Evolutionary conservation across 2,797 vertebrate genomes (phyloP), one percentile per base, ranked within the genome.

Genomic region (Acrossocheilus fasciatus): DNA sequence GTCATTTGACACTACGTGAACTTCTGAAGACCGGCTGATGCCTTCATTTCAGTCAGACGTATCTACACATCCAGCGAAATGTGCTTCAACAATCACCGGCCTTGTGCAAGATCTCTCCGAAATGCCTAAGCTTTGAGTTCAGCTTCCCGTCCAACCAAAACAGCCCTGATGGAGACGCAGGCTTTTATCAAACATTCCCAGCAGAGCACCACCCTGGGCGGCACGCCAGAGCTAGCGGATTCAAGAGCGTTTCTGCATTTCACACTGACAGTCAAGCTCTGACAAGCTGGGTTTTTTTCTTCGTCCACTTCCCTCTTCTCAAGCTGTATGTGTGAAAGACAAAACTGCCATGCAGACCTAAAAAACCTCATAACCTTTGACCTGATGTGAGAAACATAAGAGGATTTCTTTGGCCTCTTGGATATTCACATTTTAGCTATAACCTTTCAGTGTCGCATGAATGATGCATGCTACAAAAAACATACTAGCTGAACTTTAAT

Each of bases 151-250:
- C 43, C 20, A 76, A 85, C 3, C 36, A 45, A 69, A 78, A 85
- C 62, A 85, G 62, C 62, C 26, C 8, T 50, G 82, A 78, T 78
- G 39, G 69, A 45, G 39, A 84, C 4, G 4, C 17, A 77, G 72
- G 26, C 41, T 75, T 34, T 75, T 39, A 76, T 64, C 82, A 84
- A 23, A 69, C 83, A 77, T 64, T 83, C 26, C 57, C 43, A 64
- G 81, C 36, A 90, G 75, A 39, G 90, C 91, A 86, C 92, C 92
- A 93, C 91, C 91, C 93, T 90, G 91, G 92, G 93, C 92, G 85
- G 74, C 73, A 1, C 4, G 87, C 92, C 93, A 95, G 90, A 64
- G 77, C 84, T 81, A 79, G 52, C 41, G 47, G 15, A 89, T 80
- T 82, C 34, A 62, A 85, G 70, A 78, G 82, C 36, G 74, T 43